Base-by-base conservation (phyloP, 2,888 invertebrate genomes). In the Sinhomidia bicolor region DNA sequence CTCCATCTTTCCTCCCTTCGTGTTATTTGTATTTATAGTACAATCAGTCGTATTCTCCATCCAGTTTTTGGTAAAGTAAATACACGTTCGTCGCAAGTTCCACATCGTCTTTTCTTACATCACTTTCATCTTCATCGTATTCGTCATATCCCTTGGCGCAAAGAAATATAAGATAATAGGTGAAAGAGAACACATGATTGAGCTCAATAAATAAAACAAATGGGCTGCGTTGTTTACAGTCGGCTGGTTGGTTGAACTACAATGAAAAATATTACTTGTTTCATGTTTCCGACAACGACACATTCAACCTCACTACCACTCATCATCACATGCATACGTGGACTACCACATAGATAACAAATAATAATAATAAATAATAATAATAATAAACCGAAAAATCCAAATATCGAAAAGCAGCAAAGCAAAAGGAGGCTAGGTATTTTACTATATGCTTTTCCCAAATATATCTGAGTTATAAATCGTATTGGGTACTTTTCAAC, bases 191-290 rank as follows among this genome's bases (percentile, higher is more conserved):
- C 68, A 41, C 71, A 74, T 26, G 74, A 26, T 47, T 74, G 74
- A 47, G 74, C 12, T 74, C 68, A 68, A 74, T 74, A 74, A 71
- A 74, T 74, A 47, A 26, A 74, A 26, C 74, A 47, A 74, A 74
- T 47, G 71, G n/a, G 68, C n/a, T 74, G 26, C 7, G 47, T 74
- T 74, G 74, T 74, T 74, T 74, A 74, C 47, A 74, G 44, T 74
- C 47, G 47, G 74, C n/a, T 47, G 47, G 74, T 23, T 68, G 23
- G 17, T 68, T 41, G 17, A 47, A 47, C 47, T n/a, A 26, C 41
- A 71, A 41, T 41, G 23, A 41, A 71, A 71, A 41, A 71, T 44
- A 20, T 20, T 71, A 20, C 20, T 71, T 10, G 17, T 41, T 41
- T 7, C 41, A 62, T 62, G 26, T 29, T 62, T 57, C 20, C 57